Percentiles rank a stretch among this genome's conserved stretches.
phyloP scores from a whole-genome alignment of 2,888 invertebrate genomes.

The Phragmatobia fuliginosa region DNA sequence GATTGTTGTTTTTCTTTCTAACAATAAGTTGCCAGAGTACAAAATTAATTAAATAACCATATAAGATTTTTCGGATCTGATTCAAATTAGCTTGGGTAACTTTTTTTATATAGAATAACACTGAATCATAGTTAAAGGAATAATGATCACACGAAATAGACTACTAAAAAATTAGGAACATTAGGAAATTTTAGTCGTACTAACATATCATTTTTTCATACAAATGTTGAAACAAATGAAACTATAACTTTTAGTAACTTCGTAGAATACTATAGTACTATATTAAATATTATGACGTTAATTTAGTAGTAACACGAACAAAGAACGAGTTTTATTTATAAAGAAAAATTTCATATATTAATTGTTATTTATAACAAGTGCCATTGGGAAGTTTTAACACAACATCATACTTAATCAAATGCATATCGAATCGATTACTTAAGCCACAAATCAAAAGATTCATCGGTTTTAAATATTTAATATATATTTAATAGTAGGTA shows the following conservation, averaged over 20 bases:
- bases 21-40: too few relatives aligned
- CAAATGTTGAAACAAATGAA: neutral
- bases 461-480: neutral
- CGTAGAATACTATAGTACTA: neutral
- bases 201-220: neutral
- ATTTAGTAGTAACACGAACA: neutral
- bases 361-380: neutral
- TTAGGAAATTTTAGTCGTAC: neutral
- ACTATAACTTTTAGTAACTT: neutral
- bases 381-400: neutral
- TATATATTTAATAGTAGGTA: neutral
- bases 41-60: too few relatives aligned
- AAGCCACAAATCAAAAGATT: too few relatives aligned
- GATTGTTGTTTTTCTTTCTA: too few relatives aligned
- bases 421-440: too few relatives aligned
- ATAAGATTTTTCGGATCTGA: too few relatives aligned
- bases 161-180: neutral
- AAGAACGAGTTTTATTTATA: too few relatives aligned
- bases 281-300: neutral
- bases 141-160: neutral
- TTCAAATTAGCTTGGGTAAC: too few relatives aligned
- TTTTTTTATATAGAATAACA: neutral
- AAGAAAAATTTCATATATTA: neutral
- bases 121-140: neutral
- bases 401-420: neutral